Evolutionary conservation across 2,888 invertebrate genomes (phyloP), one percentile per base, ranked within the genome.

Genomic region (Ellobium chinense): DNA sequence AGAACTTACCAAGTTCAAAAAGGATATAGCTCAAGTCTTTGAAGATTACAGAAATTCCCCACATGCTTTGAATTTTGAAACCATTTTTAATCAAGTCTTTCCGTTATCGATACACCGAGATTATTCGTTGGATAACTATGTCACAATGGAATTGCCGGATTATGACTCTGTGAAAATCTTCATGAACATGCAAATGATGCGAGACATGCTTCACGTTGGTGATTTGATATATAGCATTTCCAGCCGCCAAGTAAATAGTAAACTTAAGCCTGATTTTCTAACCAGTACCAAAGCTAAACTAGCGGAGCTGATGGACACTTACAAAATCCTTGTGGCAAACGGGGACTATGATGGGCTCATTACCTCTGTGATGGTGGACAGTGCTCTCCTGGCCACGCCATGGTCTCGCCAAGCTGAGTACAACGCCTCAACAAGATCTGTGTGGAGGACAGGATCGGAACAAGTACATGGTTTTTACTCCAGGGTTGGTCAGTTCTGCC

Each of bases 401-500:
- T 78, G 77, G 77, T 39, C 69, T 39, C 39, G 24, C 5, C 77
- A 69, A 54, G 46, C 37, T 5, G 29, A 56, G 12, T 78, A 78
- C 69, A 69, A 78, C 31, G 58, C 34, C 60, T 39, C 69, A 9
- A 3, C 31, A 7, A 39, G 77, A 18, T 4, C 31, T 7, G 2
- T 29, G n/a, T 78, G 77, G 77, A 5, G 5, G 5, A 5, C 7
- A 4, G 46, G 62, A n/a, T n/a, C n/a, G n/a, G 31, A 60, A 1
- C 27, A 58, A n/a, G 5, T 78, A 21, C 34, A 34, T 39, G 77
- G 77, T 14, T 78, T 65, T 34, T 78, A 78, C 31, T 14, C 39
- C 7, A 36, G 37, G 21, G 37, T 24, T 63, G 77, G 77, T 58
- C 58, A 78, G 31, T 69, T 78, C 31, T 78, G 77, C 39, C 27